These are phyloP conservation scores for Zosterops hypoxanthus DNA, from an alignment of 2,113 vertebrate genomes.

Conservation along the genomic window DNA sequence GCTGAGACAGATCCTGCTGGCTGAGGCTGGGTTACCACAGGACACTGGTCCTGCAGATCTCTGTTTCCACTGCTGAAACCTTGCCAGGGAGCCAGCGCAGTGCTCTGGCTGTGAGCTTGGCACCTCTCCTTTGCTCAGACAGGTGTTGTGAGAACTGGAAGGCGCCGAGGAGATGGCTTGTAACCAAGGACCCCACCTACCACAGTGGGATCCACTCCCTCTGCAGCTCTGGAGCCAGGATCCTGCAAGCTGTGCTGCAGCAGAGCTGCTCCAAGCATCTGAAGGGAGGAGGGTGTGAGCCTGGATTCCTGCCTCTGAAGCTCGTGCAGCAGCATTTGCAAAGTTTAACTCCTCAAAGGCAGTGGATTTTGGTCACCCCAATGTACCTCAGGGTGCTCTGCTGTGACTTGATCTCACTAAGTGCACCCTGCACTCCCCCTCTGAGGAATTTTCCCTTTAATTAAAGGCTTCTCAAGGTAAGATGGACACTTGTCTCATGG, in stretches of 20 bases:
- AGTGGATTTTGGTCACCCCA: not conserved
- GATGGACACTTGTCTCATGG: rapidly evolving
- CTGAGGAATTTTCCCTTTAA: not conserved
- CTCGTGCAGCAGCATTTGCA: rapidly evolving
- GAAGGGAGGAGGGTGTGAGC: not conserved
- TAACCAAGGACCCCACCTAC: not conserved
- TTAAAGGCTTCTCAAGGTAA: not conserved
- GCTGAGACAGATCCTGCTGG: not conserved
- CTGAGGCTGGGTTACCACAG: not conserved
- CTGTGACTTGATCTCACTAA: not conserved
- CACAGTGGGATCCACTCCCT: rapidly evolving
- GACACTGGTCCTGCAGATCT: not conserved
- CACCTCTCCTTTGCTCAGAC: not conserved
- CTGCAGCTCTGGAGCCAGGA: rapidly evolving
- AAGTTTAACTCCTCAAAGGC: not conserved
- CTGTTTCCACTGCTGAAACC: not conserved
- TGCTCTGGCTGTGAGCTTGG: not conserved
- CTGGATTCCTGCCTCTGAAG: not conserved
- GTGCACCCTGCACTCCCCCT: rapidly evolving
- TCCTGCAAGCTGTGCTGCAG: not conserved
- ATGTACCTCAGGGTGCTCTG: not conserved
- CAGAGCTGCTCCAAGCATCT: not conserved
- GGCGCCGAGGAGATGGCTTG: not conserved
- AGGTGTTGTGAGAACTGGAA: not conserved
- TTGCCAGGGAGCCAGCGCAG: not conserved